These are phyloP conservation scores for Lithophane socia DNA, from an alignment of 2,888 invertebrate genomes.

Conservation along the genomic window DNA sequence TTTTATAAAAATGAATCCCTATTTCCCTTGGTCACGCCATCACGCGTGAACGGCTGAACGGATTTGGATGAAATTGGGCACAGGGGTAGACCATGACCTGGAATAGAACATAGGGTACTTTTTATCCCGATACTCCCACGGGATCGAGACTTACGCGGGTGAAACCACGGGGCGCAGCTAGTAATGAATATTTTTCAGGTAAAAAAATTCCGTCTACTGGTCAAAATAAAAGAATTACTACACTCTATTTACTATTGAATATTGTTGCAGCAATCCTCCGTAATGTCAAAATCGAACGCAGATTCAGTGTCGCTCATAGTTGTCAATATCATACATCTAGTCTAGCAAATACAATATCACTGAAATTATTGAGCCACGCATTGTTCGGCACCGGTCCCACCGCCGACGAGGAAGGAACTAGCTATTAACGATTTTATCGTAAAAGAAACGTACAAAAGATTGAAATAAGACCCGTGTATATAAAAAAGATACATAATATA, in stretches of 20 bases:
- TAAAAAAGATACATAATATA: neutral
- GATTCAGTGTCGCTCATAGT: conserved; percentile 3
- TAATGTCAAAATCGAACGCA: neutral
- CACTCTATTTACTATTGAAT: neutral
- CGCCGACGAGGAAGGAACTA: neutral
- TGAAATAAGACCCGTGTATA: neutral
- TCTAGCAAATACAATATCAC: conserved; percentile 28
- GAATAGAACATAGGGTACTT: no score
- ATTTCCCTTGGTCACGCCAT: no score
- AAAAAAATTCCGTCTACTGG: no score
- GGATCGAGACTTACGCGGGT: no score
- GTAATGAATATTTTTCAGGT: no score
- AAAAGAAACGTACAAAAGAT: neutral
- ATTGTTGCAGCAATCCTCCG: neutral
- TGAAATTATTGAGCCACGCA: conserved; percentile 18
- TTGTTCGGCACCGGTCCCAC: neutral
- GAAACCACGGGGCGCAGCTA: no score
- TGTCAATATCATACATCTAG: conserved; percentile 25
- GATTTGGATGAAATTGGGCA: no score
- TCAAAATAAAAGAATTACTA: neutral
- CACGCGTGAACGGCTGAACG: no score
- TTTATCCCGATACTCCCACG: no score
- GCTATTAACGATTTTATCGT: neutral
- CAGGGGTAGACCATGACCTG: no score
- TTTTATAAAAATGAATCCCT: no score